These are phyloP conservation scores for Noturus placidus DNA, from an alignment of 2,113 vertebrate genomes.

Conservation along the genomic window DNA sequence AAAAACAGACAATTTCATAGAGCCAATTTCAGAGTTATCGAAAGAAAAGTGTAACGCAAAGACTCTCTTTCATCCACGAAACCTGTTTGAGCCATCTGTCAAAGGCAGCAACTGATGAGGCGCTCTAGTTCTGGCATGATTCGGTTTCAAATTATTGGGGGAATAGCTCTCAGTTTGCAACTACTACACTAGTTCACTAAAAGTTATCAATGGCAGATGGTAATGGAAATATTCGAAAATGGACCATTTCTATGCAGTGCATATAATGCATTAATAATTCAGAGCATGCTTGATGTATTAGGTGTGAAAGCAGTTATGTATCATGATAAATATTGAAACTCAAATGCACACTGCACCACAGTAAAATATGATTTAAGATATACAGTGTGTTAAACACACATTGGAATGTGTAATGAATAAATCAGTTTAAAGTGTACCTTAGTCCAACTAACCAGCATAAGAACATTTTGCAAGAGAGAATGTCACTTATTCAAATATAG, in stretches of 20 bases:
- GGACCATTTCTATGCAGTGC: background rate
- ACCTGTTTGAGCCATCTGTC: conserved; percentile 38
- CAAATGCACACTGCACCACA: conserved; percentile 11
- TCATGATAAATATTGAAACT: background rate
- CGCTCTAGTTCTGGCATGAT: conserved; percentile 11
- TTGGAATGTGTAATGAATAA: conserved; percentile 25
- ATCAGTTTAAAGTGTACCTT: conserved; percentile 7
- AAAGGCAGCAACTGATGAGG: conserved; percentile 10
- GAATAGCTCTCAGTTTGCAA: background rate
- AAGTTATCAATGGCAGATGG: background rate
- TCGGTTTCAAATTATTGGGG: conserved; percentile 3
- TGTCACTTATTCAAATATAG: conserved; percentile 2
- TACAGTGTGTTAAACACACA: conserved; percentile 1
- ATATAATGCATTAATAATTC: conserved; percentile 19
- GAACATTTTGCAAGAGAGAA: background rate
- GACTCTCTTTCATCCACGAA: conserved; percentile 10
- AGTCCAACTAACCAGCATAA: background rate
- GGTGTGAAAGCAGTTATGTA: conserved; percentile 11
- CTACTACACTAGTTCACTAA: background rate
- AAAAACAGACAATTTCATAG: conserved; percentile 9
- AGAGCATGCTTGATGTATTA: conserved; percentile 4
- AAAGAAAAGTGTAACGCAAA: conserved; percentile 3
- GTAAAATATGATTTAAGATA: background rate
- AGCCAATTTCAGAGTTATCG: conserved; percentile 30
- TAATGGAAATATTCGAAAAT: conserved; percentile 10